Conservation (phyloP, 1,140 invertebrate species). For the Drosophila chauvacae region DNA sequence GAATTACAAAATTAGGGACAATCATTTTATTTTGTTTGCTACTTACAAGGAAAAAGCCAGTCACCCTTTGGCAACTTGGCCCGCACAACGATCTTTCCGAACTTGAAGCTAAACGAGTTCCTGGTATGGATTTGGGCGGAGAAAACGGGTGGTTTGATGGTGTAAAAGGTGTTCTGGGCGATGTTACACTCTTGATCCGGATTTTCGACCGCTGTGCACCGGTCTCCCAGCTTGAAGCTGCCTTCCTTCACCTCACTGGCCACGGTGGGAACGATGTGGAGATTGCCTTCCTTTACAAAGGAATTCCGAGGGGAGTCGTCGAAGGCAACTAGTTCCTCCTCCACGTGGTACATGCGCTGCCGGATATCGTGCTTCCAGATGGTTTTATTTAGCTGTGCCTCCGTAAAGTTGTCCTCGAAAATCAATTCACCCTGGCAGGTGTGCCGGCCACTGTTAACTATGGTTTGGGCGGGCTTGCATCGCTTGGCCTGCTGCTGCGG, state of each 20-base stretch:
- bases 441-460: slow-evolving; percentile 19
- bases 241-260: slow-evolving; percentile 56
- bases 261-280: slow-evolving; percentile 60
- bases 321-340: slow-evolving; percentile 74
- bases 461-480: slow-evolving; percentile 46
- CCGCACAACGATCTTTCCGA: slow-evolving; percentile 65
- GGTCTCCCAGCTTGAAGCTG: slow-evolving; percentile 55
- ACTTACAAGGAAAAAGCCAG: slow-evolving; percentile 71
- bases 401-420: slow-evolving; percentile 69
- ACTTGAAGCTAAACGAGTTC: slow-evolving; percentile 67
- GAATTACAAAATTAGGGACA: too few species aligned
- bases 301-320: slow-evolving; percentile 50
- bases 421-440: slow-evolving; percentile 64
- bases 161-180: slow-evolving; percentile 48
- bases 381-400: slow-evolving; percentile 39
- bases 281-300: slow-evolving; percentile 60
- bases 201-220: slow-evolving; percentile 63
- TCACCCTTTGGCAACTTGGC: slow-evolving; percentile 71
- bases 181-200: slow-evolving; percentile 62
- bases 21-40: too few species aligned
- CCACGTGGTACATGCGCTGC: slow-evolving; percentile 63
- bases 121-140: slow-evolving; percentile 69
- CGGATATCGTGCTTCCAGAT: slow-evolving; percentile 72
- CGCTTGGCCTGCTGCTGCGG: slow-evolving; percentile 15
- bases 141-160: slow-evolving; percentile 65